Conservation (phyloP, 1,140 invertebrate species). For the Anadara kagoshimensis region DNA sequence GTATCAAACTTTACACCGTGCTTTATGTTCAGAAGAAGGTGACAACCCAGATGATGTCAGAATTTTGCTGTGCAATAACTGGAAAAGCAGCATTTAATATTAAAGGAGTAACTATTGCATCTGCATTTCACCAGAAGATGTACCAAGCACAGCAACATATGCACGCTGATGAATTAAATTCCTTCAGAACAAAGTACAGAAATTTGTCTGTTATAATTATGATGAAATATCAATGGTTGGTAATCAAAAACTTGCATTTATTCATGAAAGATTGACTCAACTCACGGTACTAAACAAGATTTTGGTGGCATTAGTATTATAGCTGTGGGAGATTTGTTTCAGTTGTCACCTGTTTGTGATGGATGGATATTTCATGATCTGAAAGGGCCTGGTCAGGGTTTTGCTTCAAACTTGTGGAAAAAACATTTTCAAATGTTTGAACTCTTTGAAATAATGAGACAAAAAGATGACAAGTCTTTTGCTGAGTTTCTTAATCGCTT, state of each 20-base stretch:
- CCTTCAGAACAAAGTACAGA: slow-evolving; percentile 23
- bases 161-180: slow-evolving; percentile 20
- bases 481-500: slow-evolving; percentile 43
- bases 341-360: slow-evolving; percentile 51
- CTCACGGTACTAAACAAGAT: slow-evolving; percentile 17
- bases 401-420: slow-evolving; percentile 48
- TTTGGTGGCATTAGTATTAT: slow-evolving; percentile 51
- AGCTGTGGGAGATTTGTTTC: slow-evolving; percentile 48
- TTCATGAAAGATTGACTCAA: slow-evolving; percentile 41
- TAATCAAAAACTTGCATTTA: slow-evolving; percentile 43
- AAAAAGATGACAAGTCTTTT: slow-evolving; percentile 47
- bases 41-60: slow-evolving; percentile 30
- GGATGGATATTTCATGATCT: slow-evolving; percentile 44
- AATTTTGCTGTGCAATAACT: slow-evolving; percentile 41
- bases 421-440: slow-evolving; percentile 45
- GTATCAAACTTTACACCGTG: slow-evolving; percentile 34
- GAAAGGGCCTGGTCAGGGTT: slow-evolving; percentile 8
- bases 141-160: slow-evolving; percentile 17
- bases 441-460: slow-evolving; percentile 50
- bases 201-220: slow-evolving; percentile 42
- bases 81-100: slow-evolving; percentile 45
- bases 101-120: slow-evolving; percentile 14
- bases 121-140: slow-evolving; percentile 23
- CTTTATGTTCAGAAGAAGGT: slow-evolving; percentile 5
- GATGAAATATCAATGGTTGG: slow-evolving; percentile 57